Conservation (phyloP, 2,797 vertebrate species). For the Cossypha caffra region DNA sequence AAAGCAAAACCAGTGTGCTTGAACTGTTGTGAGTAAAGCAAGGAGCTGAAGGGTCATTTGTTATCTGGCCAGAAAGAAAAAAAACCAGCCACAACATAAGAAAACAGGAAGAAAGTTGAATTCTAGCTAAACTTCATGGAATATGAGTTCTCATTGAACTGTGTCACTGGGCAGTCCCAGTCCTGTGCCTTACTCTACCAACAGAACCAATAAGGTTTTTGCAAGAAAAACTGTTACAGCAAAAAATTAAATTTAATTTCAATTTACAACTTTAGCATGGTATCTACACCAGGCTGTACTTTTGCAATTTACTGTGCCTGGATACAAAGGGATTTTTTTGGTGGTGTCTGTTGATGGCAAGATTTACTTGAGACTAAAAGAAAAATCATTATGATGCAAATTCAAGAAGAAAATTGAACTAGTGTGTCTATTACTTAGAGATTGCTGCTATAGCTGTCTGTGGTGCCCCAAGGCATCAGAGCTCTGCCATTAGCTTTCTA, state of each 20-base stretch:
- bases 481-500: not conserved
- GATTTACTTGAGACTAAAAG: not conserved
- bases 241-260: not conserved
- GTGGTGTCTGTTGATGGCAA: not conserved
- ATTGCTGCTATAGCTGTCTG: not conserved
- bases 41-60: not conserved
- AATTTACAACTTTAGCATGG: not conserved
- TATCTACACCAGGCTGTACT: not conserved
- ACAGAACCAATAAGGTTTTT: not conserved
- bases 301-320: not conserved
- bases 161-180: rapidly evolving
- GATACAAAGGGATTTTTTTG: not conserved
- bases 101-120: not conserved
- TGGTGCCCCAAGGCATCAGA: not conserved
- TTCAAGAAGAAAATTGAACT: not conserved
- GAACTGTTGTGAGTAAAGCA: not conserved
- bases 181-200: not conserved
- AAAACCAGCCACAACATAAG: not conserved
- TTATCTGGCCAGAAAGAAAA: not conserved
- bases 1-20: not conserved
- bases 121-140: not conserved
- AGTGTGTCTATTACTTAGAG: not conserved
- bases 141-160: not conserved
- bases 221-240: not conserved
- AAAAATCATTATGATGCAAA: not conserved